Evolutionary conservation across 2,113 vertebrate species (phyloP), one percentile per base, ranked within the genome.

Genomic region (Embiotoca jacksoni): DNA sequence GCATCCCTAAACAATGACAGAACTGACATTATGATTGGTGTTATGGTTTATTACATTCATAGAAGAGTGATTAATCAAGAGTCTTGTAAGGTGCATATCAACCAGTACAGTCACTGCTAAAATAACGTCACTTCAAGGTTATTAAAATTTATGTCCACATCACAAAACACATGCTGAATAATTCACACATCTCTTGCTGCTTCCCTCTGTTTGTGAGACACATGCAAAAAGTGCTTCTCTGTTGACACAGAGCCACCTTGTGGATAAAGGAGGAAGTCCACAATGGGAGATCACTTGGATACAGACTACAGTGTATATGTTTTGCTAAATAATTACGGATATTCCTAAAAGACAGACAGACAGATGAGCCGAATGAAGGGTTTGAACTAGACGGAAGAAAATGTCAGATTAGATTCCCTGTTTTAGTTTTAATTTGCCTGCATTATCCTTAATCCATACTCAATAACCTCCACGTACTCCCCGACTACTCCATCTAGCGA

Each of bases 1-100:
- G 23, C 23, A 23, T 23, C 15, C 16, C 23, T 3, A 78, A 72
- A 58, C 5, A 66, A 67, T n/a, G n/a, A 80, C 39, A 66, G 5
- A 46, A 32, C 10, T 44, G 23, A 65, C 23, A 44, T 7, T 10
- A 61, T n/a, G 14, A 70, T 44, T 77, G 14, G 31, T 74, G 60
- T 83, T 72, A 74, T 1, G 10, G 49, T 93, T 91, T 92, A 92
- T 80, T 88, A 89, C 81, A 90, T 82, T 88, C 70, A 89, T 9
- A 53, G 36, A 79, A 88, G 41, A 78, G 53, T 72, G 47, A 80
- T 23, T 71, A 54, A 84, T 7, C 35, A 75, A 50, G 31, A 78
- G 76, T 47, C 6, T 64, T 85, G 81, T 64, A 86, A 74, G 76
- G 50, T 85, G 74, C 80, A 77, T 35, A 35, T 81, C 46, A 80